phyloP scores from a whole-genome alignment of 2,888 invertebrate genomes.

The Drosophila ustulata region DNA sequence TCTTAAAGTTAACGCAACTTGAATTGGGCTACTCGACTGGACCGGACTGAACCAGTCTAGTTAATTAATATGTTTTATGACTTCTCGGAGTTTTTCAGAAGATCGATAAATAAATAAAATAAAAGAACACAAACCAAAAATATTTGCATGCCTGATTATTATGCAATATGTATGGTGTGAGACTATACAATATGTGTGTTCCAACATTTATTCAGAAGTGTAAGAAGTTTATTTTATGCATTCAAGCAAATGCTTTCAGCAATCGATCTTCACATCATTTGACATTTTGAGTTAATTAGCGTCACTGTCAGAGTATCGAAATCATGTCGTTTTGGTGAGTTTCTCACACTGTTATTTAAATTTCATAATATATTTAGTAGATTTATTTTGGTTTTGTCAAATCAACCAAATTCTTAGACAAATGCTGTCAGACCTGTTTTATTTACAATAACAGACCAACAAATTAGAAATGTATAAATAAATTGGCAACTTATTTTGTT shows the following conservation, averaged over 20 bases:
- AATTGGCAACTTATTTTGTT: slow-evolving; percentile 53
- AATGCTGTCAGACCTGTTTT: slow-evolving; percentile 66
- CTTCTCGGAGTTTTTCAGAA: slow-evolving; percentile 18
- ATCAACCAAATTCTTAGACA: slow-evolving; percentile 44
- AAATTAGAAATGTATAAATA: slow-evolving; percentile 6
- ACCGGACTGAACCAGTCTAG: slow-evolving; percentile 45
- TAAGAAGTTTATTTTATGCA: slow-evolving; percentile 6
- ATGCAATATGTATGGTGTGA: slow-evolving; percentile 16
- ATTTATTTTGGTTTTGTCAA: slow-evolving; percentile 26
- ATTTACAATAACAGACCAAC: slow-evolving; percentile 19
- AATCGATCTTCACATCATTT: slow-evolving; percentile 18
- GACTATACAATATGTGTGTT: neutral
- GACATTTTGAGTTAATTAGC: slow-evolving; percentile 56
- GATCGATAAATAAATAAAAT: slow-evolving; percentile 5
- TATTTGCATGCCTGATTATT: slow-evolving; percentile 28
- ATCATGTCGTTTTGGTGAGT: slow-evolving; percentile 41
- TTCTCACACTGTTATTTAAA: slow-evolving; percentile 15
- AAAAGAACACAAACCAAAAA: neutral
- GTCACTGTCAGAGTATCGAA: slow-evolving; percentile 37
- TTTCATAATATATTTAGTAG: neutral
- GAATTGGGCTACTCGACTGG: slow-evolving; percentile 17
- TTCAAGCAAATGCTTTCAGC: slow-evolving; percentile 5
- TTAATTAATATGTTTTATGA: slow-evolving; percentile 58
- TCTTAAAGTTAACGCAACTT: slow-evolving; percentile 6
- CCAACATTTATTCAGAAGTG: neutral